Base-by-base conservation (phyloP, 2,888 invertebrate species). In the Lasius platythorax region DNA sequence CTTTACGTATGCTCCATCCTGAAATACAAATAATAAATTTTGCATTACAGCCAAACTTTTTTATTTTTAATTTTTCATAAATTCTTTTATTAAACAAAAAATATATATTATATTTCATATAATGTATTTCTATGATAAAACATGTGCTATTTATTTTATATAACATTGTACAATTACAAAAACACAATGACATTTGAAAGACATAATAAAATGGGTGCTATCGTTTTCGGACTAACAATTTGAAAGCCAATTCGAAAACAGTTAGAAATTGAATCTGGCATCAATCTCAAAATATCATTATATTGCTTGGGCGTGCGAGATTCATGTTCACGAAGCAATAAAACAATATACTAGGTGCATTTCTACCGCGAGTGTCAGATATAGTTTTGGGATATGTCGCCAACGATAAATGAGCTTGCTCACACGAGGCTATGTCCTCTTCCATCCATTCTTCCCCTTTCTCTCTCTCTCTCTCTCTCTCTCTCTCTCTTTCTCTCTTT, bases 1-100 rank as follows among this genome's bases (percentile, higher is more conserved):
- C 91, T 96, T 96, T 89, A 91, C 91, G 88, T 94, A 94, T 76
- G 91, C 88, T 83, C 94, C 95, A 92, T 96, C 95, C 96, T 96
- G 94, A 37, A 95, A 95, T 90, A 93, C 86, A 93, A 91, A 93
- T 56, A 40, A 63, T 33, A 78, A 84, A 61, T 63, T 67, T 28
- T 68, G 15, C 46, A 61, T 89, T 85, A 85, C 72, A 68, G 28
- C 73, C 15, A 5, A 50, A 8, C 8, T 50, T 53, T 53, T 70
- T 23, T 23, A 23, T 23, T 23, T 50, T 33, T n/a, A 9, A 11
- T 58, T 58, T 56, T 56, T 56, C 8, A n/a, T 53, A n/a, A 8
- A 46, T 50, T 23, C 23, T 23, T 11, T n/a, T 30, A 33, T 33
- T 33, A 33, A 33, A 33, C 28, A 28, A 61, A 30, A n/a, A 3